Base-by-base conservation (phyloP, 2,113 vertebrate species). In the Bothrops jararaca region DNA sequence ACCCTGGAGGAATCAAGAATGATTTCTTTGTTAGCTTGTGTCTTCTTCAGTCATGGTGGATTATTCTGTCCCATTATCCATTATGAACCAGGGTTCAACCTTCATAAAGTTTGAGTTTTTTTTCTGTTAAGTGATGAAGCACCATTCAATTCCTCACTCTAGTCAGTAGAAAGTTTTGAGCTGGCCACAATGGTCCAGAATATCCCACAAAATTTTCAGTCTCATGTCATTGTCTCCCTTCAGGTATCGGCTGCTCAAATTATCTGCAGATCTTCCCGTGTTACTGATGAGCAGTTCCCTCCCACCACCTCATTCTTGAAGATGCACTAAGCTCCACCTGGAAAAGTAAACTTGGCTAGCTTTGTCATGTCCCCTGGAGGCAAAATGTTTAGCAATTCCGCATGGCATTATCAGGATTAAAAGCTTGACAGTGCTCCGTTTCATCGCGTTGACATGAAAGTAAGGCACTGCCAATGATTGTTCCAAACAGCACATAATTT, bases 401-500 rank as follows among this genome's bases (percentile, higher is more conserved):
- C 90, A 88, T 52, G 89, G 64, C 48, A 42, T 45, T 34, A 69
- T 87, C 95, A 91, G 52, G 29, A 89, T 89, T 92, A 94, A 91
- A 91, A 26, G 11, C 74, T 57, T 60, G 48, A 86, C 50, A 93
- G 91, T 42, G 88, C 2, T 92, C 54, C 45, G 39, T 48, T 87
- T n/a, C 54, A 6, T 52, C 9, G 8, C 48, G 34, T 93, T 94
- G 93, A 94, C 89, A 93, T 50, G 92, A 53, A 94, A 80, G 74
- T 9, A 74, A 58, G 88, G 57, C 93, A 45, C 69, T 92, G 85
- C 92, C 0, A 7, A 74, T 13, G 56, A 48, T 57, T 93, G 23
- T 93, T 94, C 20, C 94, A 94, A 95, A 91, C 88, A 94, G 94
- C 93, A 56, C 93, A 95, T 86, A 93, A 93, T 96, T 96, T 94